phyloP scores from a whole-genome alignment of 2,797 vertebrate species.

The Discoglossus pictus region DNA sequence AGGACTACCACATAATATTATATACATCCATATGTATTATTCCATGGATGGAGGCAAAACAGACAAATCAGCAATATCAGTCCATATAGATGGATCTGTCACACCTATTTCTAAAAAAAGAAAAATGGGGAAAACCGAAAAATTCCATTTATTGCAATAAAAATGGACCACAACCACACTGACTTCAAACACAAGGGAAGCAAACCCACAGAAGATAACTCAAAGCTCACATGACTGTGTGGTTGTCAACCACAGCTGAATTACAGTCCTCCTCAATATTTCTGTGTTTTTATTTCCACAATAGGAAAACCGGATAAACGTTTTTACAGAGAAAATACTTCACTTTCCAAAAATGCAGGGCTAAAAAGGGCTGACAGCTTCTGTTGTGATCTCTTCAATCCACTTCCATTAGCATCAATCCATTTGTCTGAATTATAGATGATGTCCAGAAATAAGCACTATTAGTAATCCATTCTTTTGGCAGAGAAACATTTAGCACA shows the following conservation, averaged over 20 bases:
- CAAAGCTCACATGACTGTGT: slow-evolving; percentile 21
- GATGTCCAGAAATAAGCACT: too few relatives aligned
- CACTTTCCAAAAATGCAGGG: slow-evolving; percentile 2
- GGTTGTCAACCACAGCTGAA: slow-evolving; percentile 20
- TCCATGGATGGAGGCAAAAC: too few relatives aligned
- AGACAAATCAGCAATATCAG: too few relatives aligned
- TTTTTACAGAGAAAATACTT: slow-evolving; percentile 22
- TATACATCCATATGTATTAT: too few relatives aligned
- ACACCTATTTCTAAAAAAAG: slow-evolving; percentile 19
- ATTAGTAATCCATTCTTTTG: too few relatives aligned
- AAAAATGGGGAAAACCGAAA: slow-evolving; percentile 7
- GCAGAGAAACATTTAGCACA: too few relatives aligned
- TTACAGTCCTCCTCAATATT: slow-evolving; percentile 18
- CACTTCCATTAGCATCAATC: too few relatives aligned
- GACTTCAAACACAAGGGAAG: slow-evolving; percentile 26
- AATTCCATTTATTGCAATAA: background rate
- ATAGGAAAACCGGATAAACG: slow-evolving; percentile 20
- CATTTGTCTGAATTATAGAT: too few relatives aligned
- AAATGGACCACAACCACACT: background rate
- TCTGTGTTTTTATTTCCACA: slow-evolving; percentile 34
- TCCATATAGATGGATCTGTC: too few relatives aligned
- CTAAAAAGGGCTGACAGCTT: background rate
- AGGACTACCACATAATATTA: too few relatives aligned
- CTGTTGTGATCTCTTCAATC: background rate
- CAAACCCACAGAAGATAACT: slow-evolving; percentile 32